These are phyloP conservation scores for Galerucella pusilla DNA, from an alignment of 2,888 invertebrate genomes.

Conservation along the genomic window DNA sequence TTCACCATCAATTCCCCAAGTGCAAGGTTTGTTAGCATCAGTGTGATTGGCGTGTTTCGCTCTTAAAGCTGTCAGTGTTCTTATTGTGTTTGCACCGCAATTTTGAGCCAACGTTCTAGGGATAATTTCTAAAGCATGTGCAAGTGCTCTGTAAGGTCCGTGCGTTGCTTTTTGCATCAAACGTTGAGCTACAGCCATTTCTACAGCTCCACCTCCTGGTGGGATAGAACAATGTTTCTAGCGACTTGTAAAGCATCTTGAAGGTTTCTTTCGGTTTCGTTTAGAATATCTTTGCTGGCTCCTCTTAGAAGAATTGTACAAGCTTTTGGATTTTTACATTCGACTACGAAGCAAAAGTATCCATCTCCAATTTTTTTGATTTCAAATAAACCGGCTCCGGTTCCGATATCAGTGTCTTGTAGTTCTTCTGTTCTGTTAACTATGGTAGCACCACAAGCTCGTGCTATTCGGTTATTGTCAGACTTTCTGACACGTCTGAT, in stretches of 20 bases:
- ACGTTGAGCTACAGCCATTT: slow-evolving; percentile 93
- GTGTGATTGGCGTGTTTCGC: slow-evolving; percentile 86
- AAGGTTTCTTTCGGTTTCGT: slow-evolving; percentile 94
- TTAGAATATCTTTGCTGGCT: slow-evolving; percentile 96
- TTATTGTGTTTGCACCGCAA: slow-evolving; percentile 97
- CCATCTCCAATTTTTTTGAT: slow-evolving; percentile 95
- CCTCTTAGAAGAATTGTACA: slow-evolving; percentile 97
- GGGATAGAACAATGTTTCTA: slow-evolving; percentile 85
- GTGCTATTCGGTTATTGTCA: slow-evolving; percentile 96
- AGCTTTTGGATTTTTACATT: slow-evolving; percentile 97
- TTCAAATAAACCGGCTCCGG: slow-evolving; percentile 95
- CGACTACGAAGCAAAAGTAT: slow-evolving; percentile 91
- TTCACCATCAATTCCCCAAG: slow-evolving; percentile 96
- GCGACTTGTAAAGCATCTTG: slow-evolving; percentile 98
- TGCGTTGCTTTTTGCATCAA: slow-evolving; percentile 88
- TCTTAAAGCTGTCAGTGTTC: slow-evolving; percentile 92
- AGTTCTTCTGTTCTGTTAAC: slow-evolving; percentile 97
- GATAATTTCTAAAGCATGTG: slow-evolving; percentile 95
- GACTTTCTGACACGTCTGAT: slow-evolving; percentile 90
- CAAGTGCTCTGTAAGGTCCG: slow-evolving; percentile 95
- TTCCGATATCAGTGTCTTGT: slow-evolving; percentile 93
- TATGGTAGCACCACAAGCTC: slow-evolving; percentile 95
- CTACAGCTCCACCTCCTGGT: slow-evolving; percentile 96
- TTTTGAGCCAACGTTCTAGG: slow-evolving; percentile 98
- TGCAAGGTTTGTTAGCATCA: slow-evolving; percentile 64